Conservation (phyloP, 1,140 invertebrate genomes). For the Drosophila baimaii region DNA sequence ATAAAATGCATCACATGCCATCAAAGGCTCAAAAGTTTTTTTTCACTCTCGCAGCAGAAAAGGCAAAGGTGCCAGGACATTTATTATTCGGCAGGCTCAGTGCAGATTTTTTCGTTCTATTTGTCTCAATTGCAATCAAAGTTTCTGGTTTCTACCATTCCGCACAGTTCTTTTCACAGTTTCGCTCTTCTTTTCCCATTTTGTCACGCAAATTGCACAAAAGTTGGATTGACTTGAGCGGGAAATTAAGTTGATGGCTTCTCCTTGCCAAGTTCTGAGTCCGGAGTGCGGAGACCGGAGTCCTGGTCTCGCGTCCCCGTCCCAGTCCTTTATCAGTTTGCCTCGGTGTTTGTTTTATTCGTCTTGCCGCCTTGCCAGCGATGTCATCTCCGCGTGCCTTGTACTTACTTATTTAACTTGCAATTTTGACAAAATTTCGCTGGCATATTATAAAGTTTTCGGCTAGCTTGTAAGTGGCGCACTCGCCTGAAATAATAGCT, state of each 20-base stretch:
- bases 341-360: conserved; percentile 51
- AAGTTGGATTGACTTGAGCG: conserved; percentile 78
- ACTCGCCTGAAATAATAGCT: conserved; percentile 65
- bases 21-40: conserved; percentile 77
- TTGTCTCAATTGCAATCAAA: conserved; percentile 81
- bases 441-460: conserved; percentile 72
- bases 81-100: conserved; percentile 67
- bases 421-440: conserved; percentile 55
- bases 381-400: conserved; percentile 40
- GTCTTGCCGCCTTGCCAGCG: conserved; percentile 23
- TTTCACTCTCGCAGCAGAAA: not conserved
- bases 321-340: conserved; percentile 41
- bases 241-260: conserved; percentile 79
- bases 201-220: conserved; percentile 76
- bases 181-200: conserved; percentile 31
- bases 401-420: conserved; percentile 67
- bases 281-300: not conserved
- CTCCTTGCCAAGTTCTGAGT: conserved; percentile 31
- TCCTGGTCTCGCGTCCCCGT: not conserved
- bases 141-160: conserved; percentile 52
- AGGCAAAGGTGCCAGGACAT: conserved; percentile 67
- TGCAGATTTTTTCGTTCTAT: conserved; percentile 44
- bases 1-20: conserved; percentile 76
- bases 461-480: conserved; percentile 49
- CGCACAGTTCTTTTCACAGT: conserved; percentile 21